A percentile compares a stretch with the other conserved stretches of the same genome.
Conservation (phyloP, 2,888 invertebrate genomes). For the Acanthacorydalis orientalis region DNA sequence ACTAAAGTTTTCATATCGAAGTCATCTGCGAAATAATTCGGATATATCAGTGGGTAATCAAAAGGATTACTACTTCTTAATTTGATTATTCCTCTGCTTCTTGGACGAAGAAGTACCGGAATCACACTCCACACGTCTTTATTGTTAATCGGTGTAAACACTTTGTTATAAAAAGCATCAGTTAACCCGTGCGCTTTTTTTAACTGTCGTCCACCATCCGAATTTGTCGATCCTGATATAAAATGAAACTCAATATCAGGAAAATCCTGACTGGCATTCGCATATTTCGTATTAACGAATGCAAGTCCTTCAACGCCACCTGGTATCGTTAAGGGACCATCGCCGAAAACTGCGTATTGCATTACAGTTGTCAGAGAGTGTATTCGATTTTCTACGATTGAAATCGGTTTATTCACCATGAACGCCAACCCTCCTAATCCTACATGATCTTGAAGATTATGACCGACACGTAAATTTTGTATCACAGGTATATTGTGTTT, state of each 20-base stretch:
- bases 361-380: slow-evolving; percentile 65
- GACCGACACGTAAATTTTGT: slow-evolving; percentile 66
- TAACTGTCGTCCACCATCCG: slow-evolving; percentile 69
- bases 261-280: slow-evolving; percentile 60
- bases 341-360: slow-evolving; percentile 69
- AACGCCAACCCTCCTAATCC: slow-evolving; percentile 76
- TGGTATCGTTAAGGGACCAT: slow-evolving; percentile 69
- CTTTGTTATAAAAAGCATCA: slow-evolving; percentile 53
- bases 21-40: slow-evolving; percentile 72
- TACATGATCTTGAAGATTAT: slow-evolving; percentile 80
- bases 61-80: slow-evolving; percentile 70
- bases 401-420: slow-evolving; percentile 57
- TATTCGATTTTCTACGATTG: slow-evolving; percentile 62
- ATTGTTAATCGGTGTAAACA: slow-evolving; percentile 58
- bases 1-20: slow-evolving; percentile 63
- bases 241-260: slow-evolving; percentile 86
- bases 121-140: slow-evolving; percentile 72
- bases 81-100: slow-evolving; percentile 66
- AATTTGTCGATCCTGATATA: slow-evolving; percentile 71
- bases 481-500: slow-evolving; percentile 62
- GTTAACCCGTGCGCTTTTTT: slow-evolving; percentile 64
- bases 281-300: slow-evolving; percentile 76
- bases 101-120: slow-evolving; percentile 70
- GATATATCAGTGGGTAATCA: slow-evolving; percentile 77
- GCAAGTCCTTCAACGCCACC: slow-evolving; percentile 83